Conservation (phyloP, 2,113 vertebrate species). For the Paralichthys olivaceus region DNA sequence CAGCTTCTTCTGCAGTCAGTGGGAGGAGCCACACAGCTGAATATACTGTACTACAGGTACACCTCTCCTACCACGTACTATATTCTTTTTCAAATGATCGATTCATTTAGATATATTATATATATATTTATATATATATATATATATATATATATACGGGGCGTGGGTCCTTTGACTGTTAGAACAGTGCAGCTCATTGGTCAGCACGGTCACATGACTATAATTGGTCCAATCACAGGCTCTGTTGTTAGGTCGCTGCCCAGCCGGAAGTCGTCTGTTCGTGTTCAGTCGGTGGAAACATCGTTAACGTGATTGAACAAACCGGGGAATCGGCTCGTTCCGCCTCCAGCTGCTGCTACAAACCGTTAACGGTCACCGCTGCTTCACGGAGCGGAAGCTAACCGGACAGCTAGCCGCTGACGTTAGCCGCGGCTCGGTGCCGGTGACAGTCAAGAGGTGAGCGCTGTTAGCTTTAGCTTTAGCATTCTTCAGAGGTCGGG, state of each 20-base stretch:
- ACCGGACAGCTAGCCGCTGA: constrained; percentile 5
- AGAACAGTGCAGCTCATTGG: constrained; percentile 38
- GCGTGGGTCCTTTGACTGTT: constrained; percentile 15
- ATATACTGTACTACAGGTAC: too few relatives aligned
- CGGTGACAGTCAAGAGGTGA: constrained; percentile 57
- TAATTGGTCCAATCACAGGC: constrained; percentile 41
- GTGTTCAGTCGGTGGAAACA: background rate
- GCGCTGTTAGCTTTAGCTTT: constrained; percentile 39
- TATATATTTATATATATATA: too few relatives aligned
- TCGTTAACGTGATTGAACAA: accelerated
- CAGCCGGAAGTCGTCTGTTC: constrained; percentile 32
- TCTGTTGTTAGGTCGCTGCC: background rate
- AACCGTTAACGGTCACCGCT: too few relatives aligned
- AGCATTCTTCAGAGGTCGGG: background rate
- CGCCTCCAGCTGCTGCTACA: background rate
- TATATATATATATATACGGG: background rate
- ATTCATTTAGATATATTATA: too few relatives aligned
- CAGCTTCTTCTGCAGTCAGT: too few relatives aligned
- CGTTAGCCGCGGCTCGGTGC: constrained; percentile 15
- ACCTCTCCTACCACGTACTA: too few relatives aligned
- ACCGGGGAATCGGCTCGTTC: accelerated
- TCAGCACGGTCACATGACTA: background rate
- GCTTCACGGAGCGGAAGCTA: constrained; percentile 3
- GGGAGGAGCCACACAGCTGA: too few relatives aligned
- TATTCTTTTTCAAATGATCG: too few relatives aligned